phyloP scores from a whole-genome alignment of 2,797 vertebrate genomes.

The Protosalanx chinensis region DNA sequence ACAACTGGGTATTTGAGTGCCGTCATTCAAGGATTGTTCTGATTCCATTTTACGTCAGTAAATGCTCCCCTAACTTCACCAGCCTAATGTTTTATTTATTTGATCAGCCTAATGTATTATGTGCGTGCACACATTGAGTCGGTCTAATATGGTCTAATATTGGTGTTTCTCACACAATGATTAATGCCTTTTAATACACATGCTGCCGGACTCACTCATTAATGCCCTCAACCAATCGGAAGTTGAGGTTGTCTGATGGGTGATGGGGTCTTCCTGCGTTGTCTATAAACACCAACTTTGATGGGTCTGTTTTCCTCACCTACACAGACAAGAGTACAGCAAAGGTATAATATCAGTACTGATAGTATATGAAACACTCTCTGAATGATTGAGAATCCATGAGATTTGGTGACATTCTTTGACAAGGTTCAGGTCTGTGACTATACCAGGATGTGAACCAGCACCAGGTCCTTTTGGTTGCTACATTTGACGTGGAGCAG shows the following conservation, averaged over 20 bases:
- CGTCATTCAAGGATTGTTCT: background rate
- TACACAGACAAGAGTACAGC: constrained; percentile 29
- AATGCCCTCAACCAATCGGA: constrained; percentile 86
- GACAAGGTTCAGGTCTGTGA: background rate
- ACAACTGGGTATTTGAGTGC: background rate
- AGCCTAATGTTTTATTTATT: too few species aligned
- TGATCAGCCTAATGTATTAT: too few species aligned
- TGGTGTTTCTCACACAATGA: background rate
- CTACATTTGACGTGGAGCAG: constrained; percentile 81
- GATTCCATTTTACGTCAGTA: too few species aligned
- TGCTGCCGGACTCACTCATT: constrained; percentile 72
- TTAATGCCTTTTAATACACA: background rate
- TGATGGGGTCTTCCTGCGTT: constrained; percentile 83
- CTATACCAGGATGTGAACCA: constrained; percentile 93
- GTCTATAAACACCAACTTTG: constrained; percentile 89
- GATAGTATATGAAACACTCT: background rate
- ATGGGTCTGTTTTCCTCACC: constrained; percentile 74
- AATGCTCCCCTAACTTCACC: too few species aligned
- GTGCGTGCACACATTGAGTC: too few species aligned
- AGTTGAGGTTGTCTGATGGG: constrained; percentile 83
- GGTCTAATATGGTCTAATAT: background rate
- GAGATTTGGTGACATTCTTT: background rate
- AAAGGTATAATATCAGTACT: background rate
- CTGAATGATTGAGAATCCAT: background rate
- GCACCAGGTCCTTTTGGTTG: constrained; percentile 74